phyloP scores from a whole-genome alignment of 2,888 invertebrate genomes.

The Resseliella maxima region DNA sequence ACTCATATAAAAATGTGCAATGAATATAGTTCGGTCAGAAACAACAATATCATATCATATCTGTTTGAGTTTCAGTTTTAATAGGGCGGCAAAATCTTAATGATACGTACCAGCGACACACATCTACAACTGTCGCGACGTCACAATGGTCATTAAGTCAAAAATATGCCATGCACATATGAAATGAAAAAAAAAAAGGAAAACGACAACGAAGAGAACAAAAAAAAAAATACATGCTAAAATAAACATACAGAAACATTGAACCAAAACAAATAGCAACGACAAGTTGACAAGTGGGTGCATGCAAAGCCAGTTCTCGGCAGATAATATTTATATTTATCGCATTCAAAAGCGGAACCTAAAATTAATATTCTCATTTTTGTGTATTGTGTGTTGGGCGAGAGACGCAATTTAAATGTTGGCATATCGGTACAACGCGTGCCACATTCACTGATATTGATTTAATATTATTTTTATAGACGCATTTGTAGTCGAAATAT shows the following conservation, averaged over 20 bases:
- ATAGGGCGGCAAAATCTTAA: conserved; percentile 21
- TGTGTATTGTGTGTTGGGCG: no score
- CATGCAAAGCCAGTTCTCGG: background rate
- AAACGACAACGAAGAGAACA: background rate
- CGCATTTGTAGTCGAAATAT: background rate
- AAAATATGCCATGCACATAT: background rate
- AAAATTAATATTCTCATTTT: conserved; percentile 38
- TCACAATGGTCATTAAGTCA: background rate
- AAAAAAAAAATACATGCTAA: background rate
- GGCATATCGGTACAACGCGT: conserved; percentile 46
- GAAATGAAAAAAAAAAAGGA: background rate
- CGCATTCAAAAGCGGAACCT: background rate
- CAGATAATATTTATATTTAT: background rate
- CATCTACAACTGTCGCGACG: no score
- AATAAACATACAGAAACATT: background rate
- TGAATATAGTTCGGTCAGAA: background rate
- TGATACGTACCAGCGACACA: conserved; percentile 3
- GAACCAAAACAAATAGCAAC: background rate
- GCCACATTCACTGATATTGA: background rate
- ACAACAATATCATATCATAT: background rate
- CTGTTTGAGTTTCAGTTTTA: background rate
- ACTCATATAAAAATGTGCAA: background rate
- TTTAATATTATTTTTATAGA: conserved; percentile 15
- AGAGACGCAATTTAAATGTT: background rate
- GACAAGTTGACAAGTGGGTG: conserved; percentile 22